Evolutionary conservation across 1,140 invertebrate species (phyloP), one percentile per base, ranked within the genome.

Genomic region (Drosophila neocordata): DNA sequence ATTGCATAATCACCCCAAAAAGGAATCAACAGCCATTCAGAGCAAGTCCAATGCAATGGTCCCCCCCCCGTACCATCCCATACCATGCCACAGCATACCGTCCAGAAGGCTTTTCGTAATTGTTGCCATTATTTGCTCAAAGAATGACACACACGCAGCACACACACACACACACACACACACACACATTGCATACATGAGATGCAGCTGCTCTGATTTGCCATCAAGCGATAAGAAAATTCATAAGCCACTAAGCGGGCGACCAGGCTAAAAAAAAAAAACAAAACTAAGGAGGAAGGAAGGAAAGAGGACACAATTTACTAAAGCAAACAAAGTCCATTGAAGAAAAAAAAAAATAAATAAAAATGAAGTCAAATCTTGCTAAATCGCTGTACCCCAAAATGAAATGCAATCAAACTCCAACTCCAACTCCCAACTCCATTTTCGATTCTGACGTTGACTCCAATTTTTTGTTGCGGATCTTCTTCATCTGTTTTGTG

Each of bases 111-210:
- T 63, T 65, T 38, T 59, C 37, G 75, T 88, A 87, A 87, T 87
- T 87, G 82, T 88, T 88, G 82, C 82, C 82, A 87, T 87, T 87
- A 87, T 87, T 87, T 88, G 83, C 79, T 87, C 83, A 87, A 87
- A 57, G 79, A 87, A 82, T 87, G 82, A 78, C 72, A 78, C 63
- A 56, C 37, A 60, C 41, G 62, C 38, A 48, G 38, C 34, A 64
- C 35, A 41, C 41, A 78, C 73, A 75, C 81, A 59, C 70, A 74
- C 60, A 48, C 48, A 60, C 35, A 62, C 38, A 48, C 20, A 24
- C 56, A 51, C 18, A 67, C 35, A 62, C 22, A n/a, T n/a, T n/a
- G n/a, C n/a, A 57, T 22, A 4, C 0, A 8, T n/a, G 8, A 61
- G 58, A 22, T 61, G 58, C 58, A 61, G 58, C 58, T 44, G 38